Base-by-base conservation (phyloP, 2,797 vertebrate species). In the Otolemur crassicaudatus region DNA sequence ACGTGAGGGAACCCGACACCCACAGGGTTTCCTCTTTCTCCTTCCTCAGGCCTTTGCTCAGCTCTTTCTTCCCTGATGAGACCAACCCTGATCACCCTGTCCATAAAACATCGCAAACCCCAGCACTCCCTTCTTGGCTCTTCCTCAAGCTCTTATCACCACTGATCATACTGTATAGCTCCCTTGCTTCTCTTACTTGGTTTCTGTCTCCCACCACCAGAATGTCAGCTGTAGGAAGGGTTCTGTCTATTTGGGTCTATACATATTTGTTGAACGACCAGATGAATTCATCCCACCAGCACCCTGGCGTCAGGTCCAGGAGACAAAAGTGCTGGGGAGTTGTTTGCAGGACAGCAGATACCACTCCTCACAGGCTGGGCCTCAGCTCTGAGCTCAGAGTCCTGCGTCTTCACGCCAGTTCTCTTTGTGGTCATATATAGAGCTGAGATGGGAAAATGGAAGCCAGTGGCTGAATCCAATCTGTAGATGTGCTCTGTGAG, bases 121-220 rank as follows among this genome's bases (percentile, higher is more conserved):
- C 31, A n/a, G 31, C 65, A 67, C 31, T 67, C 16, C 65, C 31
- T 67, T 67, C 65, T 31, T 19, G 17, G 65, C 3, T n/a, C 31
- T 67, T 22, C 11, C n/a, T 31, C 31, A 8, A 19, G 19, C 3
- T 3, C 31, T 19, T 8, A 67, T n/a, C 63, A 16, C 63, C 63
- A 31, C 31, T 14, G 14, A 17, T 16, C 14, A 7, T 3, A 9
- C 7, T 19, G 4, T 17, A n/a, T 16, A 9, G 8, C n/a, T n/a
- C 31, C 3, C 65, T n/a, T 3, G 65, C 9, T 67, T 19, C 31
- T 67, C 65, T 4, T 67, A 56, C 17, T 67, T n/a, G n/a, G 19
- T 67, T 8, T 67, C 31, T 67, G 31, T n/a, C 65, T n/a, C 16
- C 31, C 7, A n/a, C 29, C 63, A n/a, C 63, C n/a, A 67, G 7